Conservation (phyloP, 2,888 invertebrate genomes). For the Helobdella robusta region DNA sequence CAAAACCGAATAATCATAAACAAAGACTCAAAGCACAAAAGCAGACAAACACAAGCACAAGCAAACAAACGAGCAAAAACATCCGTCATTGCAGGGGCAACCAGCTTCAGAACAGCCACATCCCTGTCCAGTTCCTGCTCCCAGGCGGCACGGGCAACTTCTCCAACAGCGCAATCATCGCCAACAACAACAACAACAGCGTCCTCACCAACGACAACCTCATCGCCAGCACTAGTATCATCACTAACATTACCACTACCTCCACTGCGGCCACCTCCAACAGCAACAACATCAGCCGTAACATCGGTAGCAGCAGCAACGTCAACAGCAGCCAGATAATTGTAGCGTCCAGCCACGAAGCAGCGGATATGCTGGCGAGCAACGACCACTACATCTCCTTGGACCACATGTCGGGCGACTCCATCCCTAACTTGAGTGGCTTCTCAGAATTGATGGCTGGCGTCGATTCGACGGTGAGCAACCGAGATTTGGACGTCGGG, state of each 20-base stretch:
- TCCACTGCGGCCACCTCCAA: background rate
- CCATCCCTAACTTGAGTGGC: background rate
- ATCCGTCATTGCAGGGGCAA: too few relatives aligned
- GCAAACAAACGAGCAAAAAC: too few relatives aligned
- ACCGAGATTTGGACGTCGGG: slow-evolving; percentile 25
- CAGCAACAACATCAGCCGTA: too few relatives aligned
- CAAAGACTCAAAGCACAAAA: too few relatives aligned
- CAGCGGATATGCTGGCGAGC: background rate
- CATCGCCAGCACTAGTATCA: background rate
- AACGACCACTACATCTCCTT: background rate
- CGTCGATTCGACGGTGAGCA: background rate
- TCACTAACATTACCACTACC: background rate
- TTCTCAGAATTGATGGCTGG: background rate
- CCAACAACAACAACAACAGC: too few relatives aligned
- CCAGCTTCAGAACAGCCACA: too few relatives aligned
- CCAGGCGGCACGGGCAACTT: background rate
- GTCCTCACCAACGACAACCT: too few relatives aligned
- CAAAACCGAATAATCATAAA: too few relatives aligned
- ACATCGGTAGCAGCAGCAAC: background rate
- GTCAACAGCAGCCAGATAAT: background rate
- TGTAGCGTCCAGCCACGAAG: background rate
- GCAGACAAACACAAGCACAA: too few relatives aligned
- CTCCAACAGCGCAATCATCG: background rate
- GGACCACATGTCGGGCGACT: background rate
- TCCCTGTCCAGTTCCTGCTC: too few relatives aligned